Evolutionary conservation across 1,140 invertebrate genomes (phyloP).

Genomic region (Magallana ariakensis): DNA sequence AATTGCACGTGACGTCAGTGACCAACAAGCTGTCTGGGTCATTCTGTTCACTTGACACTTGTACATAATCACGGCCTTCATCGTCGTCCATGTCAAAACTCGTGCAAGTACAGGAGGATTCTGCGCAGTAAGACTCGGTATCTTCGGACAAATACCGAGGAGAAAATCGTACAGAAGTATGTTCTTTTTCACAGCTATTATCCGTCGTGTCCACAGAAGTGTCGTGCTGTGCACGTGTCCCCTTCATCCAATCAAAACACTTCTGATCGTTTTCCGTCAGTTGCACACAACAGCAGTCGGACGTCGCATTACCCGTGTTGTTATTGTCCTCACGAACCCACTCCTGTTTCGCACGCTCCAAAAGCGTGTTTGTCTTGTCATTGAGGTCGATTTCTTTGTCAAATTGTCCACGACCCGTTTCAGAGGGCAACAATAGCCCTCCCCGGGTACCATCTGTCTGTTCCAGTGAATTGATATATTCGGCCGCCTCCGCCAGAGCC

Average conservation of each 20-base stretch:
- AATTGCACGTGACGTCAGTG: slow-evolving; percentile 68
- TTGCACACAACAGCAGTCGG: slow-evolving; percentile 23
- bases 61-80: not conserved
- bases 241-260: slow-evolving; percentile 51
- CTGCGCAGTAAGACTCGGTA: slow-evolving; percentile 34
- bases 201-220: slow-evolving; percentile 2
- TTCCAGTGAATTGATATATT: slow-evolving; percentile 41
- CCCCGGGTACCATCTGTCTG: slow-evolving; percentile 36
- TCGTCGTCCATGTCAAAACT: slow-evolving; percentile 45
- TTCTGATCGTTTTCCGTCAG: slow-evolving; percentile 40
- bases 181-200: slow-evolving; percentile 20
- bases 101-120: slow-evolving; percentile 15
- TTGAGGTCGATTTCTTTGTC: not conserved
- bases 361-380: slow-evolving; percentile 11
- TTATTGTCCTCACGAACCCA: slow-evolving; percentile 24
- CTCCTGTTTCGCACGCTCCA: slow-evolving; percentile 13
- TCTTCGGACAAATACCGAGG: slow-evolving; percentile 32
- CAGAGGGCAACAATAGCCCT: slow-evolving; percentile 25
- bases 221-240: slow-evolving; percentile 41
- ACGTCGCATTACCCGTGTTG: not conserved
- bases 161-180: not conserved
- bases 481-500: slow-evolving; percentile 4
- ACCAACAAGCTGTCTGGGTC: slow-evolving; percentile 54
- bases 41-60: not conserved
- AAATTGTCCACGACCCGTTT: slow-evolving; percentile 15